Conservation (phyloP, 2,888 invertebrate species). For the Lycophotia porphyrea region DNA sequence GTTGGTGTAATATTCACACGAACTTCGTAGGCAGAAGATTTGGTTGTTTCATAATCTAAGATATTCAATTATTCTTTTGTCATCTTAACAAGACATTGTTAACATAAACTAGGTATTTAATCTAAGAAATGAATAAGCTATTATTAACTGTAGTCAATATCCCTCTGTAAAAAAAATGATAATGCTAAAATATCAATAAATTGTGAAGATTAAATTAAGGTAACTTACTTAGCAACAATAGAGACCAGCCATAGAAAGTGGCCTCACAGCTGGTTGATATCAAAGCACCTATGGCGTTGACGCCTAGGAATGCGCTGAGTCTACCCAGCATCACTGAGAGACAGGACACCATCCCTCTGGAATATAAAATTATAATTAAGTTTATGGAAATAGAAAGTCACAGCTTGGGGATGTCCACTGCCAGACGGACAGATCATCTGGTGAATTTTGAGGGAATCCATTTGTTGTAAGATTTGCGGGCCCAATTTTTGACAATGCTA, state of each 20-base stretch:
- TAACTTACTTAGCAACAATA: constrained; percentile 86
- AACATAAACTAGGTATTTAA: too few species aligned
- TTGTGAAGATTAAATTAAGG: not conserved
- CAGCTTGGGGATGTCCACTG: not conserved
- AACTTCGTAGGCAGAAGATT: not conserved
- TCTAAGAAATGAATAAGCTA: too few species aligned
- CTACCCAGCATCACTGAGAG: constrained; percentile 91
- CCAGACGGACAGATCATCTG: not conserved
- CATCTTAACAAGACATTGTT: not conserved
- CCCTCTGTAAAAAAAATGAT: not conserved
- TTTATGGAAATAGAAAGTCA: too few species aligned
- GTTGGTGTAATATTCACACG: not conserved
- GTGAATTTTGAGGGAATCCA: not conserved
- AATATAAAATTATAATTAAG: constrained; percentile 38
- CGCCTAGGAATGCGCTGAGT: constrained; percentile 91
- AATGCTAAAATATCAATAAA: not conserved
- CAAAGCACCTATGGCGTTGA: constrained; percentile 91
- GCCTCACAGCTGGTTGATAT: constrained; percentile 91
- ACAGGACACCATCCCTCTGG: constrained; percentile 91
- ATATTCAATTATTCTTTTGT: not conserved
- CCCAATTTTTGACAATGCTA: not conserved
- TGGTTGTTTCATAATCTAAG: not conserved
- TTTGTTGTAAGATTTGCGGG: not conserved
- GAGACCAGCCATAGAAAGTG: constrained; percentile 91
- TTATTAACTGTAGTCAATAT: not conserved